These are phyloP conservation scores for Yoshiicerus persimilis DNA, from an alignment of 1,140 invertebrate genomes.

Conservation along the genomic window DNA sequence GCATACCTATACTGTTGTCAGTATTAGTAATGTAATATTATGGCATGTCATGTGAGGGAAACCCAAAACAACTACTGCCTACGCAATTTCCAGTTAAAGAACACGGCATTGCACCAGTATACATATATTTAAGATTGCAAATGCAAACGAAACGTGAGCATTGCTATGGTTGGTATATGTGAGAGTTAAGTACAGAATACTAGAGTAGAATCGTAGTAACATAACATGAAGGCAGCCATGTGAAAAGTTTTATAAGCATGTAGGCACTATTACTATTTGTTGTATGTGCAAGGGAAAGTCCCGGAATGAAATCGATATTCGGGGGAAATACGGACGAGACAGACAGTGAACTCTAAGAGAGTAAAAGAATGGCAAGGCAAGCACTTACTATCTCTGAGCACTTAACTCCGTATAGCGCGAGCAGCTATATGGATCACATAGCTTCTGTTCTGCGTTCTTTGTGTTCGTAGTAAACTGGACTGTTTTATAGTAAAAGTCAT, in stretches of 20 bases:
- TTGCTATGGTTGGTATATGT: too few species aligned
- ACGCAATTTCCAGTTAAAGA: neutral
- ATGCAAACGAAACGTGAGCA: too few species aligned
- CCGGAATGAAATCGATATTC: constrained; percentile 18
- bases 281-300: neutral
- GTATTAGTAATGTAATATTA: neutral
- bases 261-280: neutral
- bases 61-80: neutral
- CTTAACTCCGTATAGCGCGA: neutral
- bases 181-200: neutral
- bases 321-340: neutral
- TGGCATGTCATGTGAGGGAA: neutral
- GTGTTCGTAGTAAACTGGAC: neutral
- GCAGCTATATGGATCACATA: neutral
- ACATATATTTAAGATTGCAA: too few species aligned
- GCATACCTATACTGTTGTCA: neutral
- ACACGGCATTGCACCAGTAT: neutral
- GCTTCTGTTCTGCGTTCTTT: neutral
- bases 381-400: neutral
- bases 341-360: neutral
- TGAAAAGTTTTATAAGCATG: neutral
- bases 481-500: constrained; percentile 13
- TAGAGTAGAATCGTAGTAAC: neutral
- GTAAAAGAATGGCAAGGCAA: neutral
- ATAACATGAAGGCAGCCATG: neutral